Base-by-base conservation (phyloP, 1,140 invertebrate species). In the Papilio machaon region DNA sequence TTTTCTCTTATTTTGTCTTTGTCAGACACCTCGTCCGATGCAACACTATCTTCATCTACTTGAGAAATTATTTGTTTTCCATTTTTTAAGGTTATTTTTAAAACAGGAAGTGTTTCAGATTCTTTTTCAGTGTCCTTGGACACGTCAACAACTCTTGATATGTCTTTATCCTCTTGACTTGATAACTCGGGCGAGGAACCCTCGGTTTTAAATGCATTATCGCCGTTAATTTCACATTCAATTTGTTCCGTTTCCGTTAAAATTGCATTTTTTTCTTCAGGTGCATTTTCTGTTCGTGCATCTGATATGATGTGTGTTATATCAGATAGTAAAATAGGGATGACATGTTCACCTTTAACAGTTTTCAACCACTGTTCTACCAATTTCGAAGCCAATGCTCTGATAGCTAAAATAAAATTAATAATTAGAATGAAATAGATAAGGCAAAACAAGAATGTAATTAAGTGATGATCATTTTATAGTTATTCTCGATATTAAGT, bases 321-420 rank as follows among this genome's bases (percentile, higher is more conserved):
- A 84, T 95, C 91, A 76, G 85, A 58, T 82, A 91, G 76, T 82
- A 83, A 80, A 74, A 95, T 85, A 58, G 92, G 93, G 73, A 88
- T 82, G 60, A 93, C 91, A 84, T 95, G 95, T 90, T 96, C 95
- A 76, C 96, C 96, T 94, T 97, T 98, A 0, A 98, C 97, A 80
- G 98, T 97, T 86, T 97, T 97, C 85, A 98, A 95, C 98, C 98
- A 99, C 91, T 98, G 97, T 85, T 98, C 97, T n/a, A 99, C 98
- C 64, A 99, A 95, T 88, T 97, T 96, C 76, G 96, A 96, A 19
- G 98, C 97, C 82, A 98, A 91, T 70, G 95, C 93, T 87, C 96
- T 95, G 43, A 97, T 97, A 88, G 95, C 97, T 97, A 92, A 86
- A 96, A 90, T 83, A 90, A 92, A 94, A 90, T 60, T 60, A 38